These are phyloP conservation scores for Aethina tumida DNA, from an alignment of 1,140 invertebrate genomes.

Conservation along the genomic window DNA sequence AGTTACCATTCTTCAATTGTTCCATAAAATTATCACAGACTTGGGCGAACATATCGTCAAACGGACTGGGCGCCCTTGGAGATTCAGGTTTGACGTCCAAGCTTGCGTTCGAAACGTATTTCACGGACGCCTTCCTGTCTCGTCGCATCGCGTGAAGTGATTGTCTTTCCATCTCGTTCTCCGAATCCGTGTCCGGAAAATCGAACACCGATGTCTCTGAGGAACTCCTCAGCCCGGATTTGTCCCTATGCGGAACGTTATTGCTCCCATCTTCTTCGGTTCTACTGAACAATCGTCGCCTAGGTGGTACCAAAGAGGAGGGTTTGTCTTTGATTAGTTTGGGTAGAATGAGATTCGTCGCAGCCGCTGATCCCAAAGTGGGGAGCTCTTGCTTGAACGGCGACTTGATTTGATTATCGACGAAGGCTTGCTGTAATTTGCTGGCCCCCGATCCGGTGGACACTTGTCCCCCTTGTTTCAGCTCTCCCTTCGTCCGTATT, in stretches of 20 bases:
- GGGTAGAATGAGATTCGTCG: slow-evolving; percentile 36
- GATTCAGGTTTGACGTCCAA: slow-evolving; percentile 4
- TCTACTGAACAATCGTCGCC: slow-evolving; percentile 40
- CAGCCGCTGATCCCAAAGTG: background rate
- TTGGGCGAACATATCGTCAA: slow-evolving; percentile 38
- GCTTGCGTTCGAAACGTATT: slow-evolving; percentile 18
- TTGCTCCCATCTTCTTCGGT: slow-evolving; percentile 36
- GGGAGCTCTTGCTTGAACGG: slow-evolving; percentile 11
- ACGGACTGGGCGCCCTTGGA: slow-evolving; percentile 33
- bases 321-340: slow-evolving; percentile 41
- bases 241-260: slow-evolving; percentile 33
- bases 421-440: slow-evolving; percentile 17
- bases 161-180: slow-evolving; percentile 48
- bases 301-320: slow-evolving; percentile 28
- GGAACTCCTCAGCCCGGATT: slow-evolving; percentile 45
- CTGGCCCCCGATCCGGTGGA: slow-evolving; percentile 32
- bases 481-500: slow-evolving; percentile 71
- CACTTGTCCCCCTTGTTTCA: slow-evolving; percentile 55
- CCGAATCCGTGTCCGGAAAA: slow-evolving; percentile 49
- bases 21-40: slow-evolving; percentile 63
- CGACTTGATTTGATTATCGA: slow-evolving; percentile 20
- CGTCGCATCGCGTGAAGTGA: slow-evolving; percentile 45
- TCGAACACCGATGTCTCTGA: slow-evolving; percentile 56
- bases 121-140: slow-evolving; percentile 41
- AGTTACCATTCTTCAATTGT: slow-evolving; percentile 47